A percentile compares a stretch with the other conserved stretches of the same genome.
Conservation (phyloP, 2,888 invertebrate genomes). For the Drosophila suboccidentalis region DNA sequence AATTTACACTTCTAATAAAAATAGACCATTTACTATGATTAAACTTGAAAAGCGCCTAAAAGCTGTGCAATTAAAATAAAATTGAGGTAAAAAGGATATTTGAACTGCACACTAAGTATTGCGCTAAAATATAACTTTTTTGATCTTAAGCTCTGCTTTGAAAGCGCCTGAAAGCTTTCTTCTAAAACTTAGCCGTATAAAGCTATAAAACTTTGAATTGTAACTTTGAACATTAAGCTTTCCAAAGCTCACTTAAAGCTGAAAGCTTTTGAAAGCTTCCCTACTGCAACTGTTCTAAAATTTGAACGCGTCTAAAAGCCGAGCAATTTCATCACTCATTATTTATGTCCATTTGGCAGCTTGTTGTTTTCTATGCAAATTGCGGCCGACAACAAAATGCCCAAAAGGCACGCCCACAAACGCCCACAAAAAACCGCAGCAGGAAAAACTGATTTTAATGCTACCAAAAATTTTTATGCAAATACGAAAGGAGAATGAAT, state of each 20-base stretch:
- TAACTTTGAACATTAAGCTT: background rate
- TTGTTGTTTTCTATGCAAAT: constrained; percentile 59
- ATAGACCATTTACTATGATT: too few relatives aligned
- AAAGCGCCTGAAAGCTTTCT: background rate
- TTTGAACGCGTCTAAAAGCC: constrained; percentile 34
- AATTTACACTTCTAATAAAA: too few relatives aligned
- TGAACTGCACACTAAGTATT: too few relatives aligned
- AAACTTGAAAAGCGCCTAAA: background rate
- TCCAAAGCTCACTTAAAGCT: background rate
- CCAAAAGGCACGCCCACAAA: constrained; percentile 55
- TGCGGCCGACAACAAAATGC: constrained; percentile 51
- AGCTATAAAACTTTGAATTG: background rate
- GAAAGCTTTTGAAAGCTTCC: background rate
- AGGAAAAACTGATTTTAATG: constrained; percentile 57
- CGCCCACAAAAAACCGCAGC: constrained; percentile 67
- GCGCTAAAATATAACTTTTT: background rate
- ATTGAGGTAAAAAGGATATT: background rate
- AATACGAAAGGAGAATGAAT: constrained; percentile 41
- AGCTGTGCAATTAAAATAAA: background rate
- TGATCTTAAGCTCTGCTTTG: background rate
- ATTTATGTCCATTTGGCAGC: constrained; percentile 75
- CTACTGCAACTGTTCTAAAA: constrained; percentile 1
- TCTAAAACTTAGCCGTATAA: background rate
- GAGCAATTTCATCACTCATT: constrained; percentile 71
- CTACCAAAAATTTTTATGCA: constrained; percentile 67